phyloP scores from a whole-genome alignment of 2,888 invertebrate species.

The Caenorhabditis afra region DNA sequence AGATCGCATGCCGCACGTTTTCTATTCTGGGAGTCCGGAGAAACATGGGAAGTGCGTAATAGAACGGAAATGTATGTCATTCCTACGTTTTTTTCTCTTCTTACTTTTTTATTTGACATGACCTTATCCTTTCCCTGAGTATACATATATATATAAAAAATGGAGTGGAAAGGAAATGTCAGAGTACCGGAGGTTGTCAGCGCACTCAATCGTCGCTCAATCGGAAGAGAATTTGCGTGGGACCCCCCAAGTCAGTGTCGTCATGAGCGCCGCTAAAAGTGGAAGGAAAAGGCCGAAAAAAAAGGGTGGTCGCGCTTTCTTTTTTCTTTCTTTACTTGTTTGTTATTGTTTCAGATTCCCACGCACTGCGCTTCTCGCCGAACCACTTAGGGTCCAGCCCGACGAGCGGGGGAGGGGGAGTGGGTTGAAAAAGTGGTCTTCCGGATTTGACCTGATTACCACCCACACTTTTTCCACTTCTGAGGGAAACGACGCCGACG shows the following conservation, averaged over 20 bases:
- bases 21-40: constrained; percentile 36
- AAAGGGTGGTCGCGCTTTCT: constrained; percentile 1
- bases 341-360: constrained; percentile 14
- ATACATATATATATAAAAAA: background rate
- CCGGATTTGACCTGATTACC: constrained; percentile 41
- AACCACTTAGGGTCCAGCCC: background rate
- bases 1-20: constrained; percentile 18
- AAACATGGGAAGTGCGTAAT: constrained; percentile 37
- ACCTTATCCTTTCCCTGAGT: too few species aligned
- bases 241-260: constrained; percentile 22
- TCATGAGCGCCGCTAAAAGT: constrained; percentile 12
- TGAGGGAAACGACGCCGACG: background rate
- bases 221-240: constrained; percentile 52
- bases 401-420: too few species aligned
- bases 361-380: constrained; percentile 21
- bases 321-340: constrained; percentile 1
- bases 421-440: constrained; percentile 6
- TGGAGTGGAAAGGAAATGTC: background rate
- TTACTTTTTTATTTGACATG: background rate
- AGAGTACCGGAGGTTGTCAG: background rate
- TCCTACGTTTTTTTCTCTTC: background rate
- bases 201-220: constrained; percentile 26
- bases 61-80: constrained; percentile 32
- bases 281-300: background rate
- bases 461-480: constrained; percentile 23